Conservation (phyloP, 2,888 invertebrate species). For the Phengaris arion region DNA sequence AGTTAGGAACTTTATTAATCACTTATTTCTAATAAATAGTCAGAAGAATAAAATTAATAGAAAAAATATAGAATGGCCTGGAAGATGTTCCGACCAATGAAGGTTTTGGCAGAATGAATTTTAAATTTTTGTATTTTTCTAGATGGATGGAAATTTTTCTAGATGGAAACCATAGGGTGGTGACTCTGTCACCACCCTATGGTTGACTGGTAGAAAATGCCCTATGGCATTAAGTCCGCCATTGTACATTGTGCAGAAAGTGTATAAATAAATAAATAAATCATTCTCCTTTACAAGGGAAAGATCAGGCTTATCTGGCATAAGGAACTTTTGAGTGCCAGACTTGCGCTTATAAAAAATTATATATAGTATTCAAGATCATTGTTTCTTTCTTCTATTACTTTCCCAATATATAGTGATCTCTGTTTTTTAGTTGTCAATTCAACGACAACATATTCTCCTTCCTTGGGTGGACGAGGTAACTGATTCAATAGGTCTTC, state of each 20-base stretch:
- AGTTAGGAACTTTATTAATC: not conserved
- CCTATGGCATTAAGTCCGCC: too few relatives aligned
- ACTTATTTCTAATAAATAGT: not conserved
- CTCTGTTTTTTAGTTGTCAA: not conserved
- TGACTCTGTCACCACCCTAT: too few relatives aligned
- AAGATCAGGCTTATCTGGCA: not conserved
- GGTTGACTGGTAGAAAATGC: too few relatives aligned
- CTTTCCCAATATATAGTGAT: not conserved
- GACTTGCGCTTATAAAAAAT: not conserved
- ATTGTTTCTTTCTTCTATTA: conserved; percentile 3
- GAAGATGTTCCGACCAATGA: not conserved
- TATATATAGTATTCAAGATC: not conserved
- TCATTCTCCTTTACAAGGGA: not conserved
- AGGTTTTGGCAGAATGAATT: not conserved
- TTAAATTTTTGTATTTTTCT: too few relatives aligned
- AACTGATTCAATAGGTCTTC: not conserved
- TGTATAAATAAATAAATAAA: too few relatives aligned
- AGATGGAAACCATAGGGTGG: too few relatives aligned
- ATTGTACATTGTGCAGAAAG: too few relatives aligned
- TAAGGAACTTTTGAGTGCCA: not conserved
- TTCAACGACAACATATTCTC: not conserved
- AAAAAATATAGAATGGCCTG: not conserved
- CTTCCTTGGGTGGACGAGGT: not conserved
- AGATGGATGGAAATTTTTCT: too few relatives aligned
- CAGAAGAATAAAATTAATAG: not conserved